These are phyloP conservation scores for Zoanthus sansibaricus DNA, from an alignment of 92 coral and sea anemone genomes.

Conservation along the genomic window DNA sequence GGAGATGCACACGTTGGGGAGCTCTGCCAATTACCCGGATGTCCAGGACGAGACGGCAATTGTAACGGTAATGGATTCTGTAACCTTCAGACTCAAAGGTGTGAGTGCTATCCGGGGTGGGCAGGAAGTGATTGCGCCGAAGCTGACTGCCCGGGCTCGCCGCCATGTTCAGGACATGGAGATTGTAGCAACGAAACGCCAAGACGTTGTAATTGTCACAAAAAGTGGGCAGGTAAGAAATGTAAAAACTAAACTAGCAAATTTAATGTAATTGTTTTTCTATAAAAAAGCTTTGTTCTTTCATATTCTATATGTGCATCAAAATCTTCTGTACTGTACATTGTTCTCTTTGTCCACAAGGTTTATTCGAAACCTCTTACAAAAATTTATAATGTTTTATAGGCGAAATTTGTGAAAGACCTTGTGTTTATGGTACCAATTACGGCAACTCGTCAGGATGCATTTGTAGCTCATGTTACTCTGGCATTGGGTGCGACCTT, in stretches of 20 bases:
- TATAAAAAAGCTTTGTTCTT: too few relatives aligned
- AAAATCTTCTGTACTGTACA: too few relatives aligned
- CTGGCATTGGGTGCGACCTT: conserved; percentile 67
- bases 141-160: conserved; percentile 70
- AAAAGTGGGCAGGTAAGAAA: conserved; percentile 57
- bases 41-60: conserved; percentile 77
- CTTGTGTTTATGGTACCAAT: conserved; percentile 68
- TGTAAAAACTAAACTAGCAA: neutral
- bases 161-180: conserved; percentile 76
- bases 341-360: neutral
- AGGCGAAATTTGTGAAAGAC: conserved; percentile 70
- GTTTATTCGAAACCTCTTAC: neutral
- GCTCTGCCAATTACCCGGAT: conserved; percentile 71
- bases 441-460: conserved; percentile 80
- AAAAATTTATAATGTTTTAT: neutral
- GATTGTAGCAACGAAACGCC: conserved; percentile 68
- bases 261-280: neutral
- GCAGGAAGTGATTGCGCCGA: conserved; percentile 69
- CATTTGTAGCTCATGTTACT: conserved; percentile 67
- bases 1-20: conserved; percentile 73
- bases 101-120: conserved; percentile 80
- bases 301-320: too few relatives aligned
- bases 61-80: conserved; percentile 76
- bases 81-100: conserved; percentile 54
- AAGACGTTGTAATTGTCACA: conserved; percentile 60